Base-by-base conservation (phyloP, 2,113 vertebrate genomes). In the Thymallus thymallus region DNA sequence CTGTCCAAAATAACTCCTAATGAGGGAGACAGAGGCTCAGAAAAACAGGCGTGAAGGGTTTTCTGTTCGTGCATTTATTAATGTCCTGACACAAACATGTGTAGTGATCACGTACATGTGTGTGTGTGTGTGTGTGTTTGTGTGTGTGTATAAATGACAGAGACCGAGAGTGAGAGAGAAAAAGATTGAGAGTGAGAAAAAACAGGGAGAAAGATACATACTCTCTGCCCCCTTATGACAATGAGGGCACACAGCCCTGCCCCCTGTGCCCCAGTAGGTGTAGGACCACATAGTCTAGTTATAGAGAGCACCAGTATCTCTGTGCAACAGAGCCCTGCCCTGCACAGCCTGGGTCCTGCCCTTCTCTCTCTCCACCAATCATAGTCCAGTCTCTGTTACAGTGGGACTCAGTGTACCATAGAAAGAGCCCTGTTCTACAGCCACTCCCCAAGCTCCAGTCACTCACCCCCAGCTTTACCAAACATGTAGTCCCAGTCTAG, bases 261-360 rank as follows among this genome's bases (percentile, higher is more conserved):
- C 55, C 61, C 68, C 75, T 64, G 23, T 64, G 62, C 12, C 23
- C 62, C 5, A 23, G 9, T 14, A 58, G 45, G 76, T 79, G 76
- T 80, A 75, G 69, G 64, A 72, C 66, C 76, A 81, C 74, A 77
- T 77, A 77, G 72, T 70, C 6, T 60, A 18, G 55, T 78, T 68
- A n/a, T 9, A 60, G n/a, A 7, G n/a, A 7, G n/a, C 18, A n/a
- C 56, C 56, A 23, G n/a, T 20, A 55, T 55, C 51, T 60, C 6
- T 60, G 56, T 22, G n/a, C 45, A 20, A 69, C 46, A 69, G 22
- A 16, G 24, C 24, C 76, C 68, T 79, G 32, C 72, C 78, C 69
- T 16, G 32, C 65, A 41, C 65, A n/a, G 26, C 30, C 65, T 26
- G 24, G 13, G 35, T 22, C 30, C 35, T 41, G 65, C 13, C 29